Percentiles rank a stretch among this genome's conserved stretches.
These are phyloP conservation scores for Helicoverpa zea DNA, from an alignment of 1,140 invertebrate species.

Conservation along the genomic window DNA sequence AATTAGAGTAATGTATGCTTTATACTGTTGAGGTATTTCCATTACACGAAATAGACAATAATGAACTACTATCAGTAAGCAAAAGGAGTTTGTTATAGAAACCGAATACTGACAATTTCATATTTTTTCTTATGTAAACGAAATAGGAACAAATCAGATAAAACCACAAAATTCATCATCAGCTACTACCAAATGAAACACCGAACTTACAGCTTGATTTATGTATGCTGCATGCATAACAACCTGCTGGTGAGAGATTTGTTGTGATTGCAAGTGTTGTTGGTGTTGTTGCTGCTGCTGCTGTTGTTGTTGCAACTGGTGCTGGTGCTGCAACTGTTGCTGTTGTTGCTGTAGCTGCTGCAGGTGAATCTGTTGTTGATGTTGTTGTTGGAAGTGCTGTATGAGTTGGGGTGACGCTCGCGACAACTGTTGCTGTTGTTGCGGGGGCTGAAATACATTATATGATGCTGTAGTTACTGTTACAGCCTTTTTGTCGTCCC, in stretches of 20 bases:
- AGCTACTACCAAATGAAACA: neutral
- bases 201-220: constrained; percentile 74
- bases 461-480: neutral
- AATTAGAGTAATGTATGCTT: too few relatives aligned
- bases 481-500: too few relatives aligned
- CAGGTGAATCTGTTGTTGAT: constrained; percentile 68
- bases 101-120: neutral
- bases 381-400: constrained; percentile 82
- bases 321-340: constrained; percentile 73
- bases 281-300: constrained; percentile 66
- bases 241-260: constrained; percentile 78
- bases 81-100: too few relatives aligned
- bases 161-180: constrained; percentile 3
- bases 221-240: constrained; percentile 83
- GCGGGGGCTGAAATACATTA: constrained; percentile 58
- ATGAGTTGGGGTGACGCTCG: constrained; percentile 75
- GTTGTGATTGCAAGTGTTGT: constrained; percentile 70
- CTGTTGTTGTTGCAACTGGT: constrained; percentile 69
- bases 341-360: constrained; percentile 68
- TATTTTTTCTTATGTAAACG: neutral
- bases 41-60: too few relatives aligned
- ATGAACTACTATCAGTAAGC: too few relatives aligned
- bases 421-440: constrained; percentile 77
- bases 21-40: too few relatives aligned
- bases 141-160: neutral